Conservation (phyloP, 1,140 invertebrate genomes). For the Caenorhabditis remanei region DNA sequence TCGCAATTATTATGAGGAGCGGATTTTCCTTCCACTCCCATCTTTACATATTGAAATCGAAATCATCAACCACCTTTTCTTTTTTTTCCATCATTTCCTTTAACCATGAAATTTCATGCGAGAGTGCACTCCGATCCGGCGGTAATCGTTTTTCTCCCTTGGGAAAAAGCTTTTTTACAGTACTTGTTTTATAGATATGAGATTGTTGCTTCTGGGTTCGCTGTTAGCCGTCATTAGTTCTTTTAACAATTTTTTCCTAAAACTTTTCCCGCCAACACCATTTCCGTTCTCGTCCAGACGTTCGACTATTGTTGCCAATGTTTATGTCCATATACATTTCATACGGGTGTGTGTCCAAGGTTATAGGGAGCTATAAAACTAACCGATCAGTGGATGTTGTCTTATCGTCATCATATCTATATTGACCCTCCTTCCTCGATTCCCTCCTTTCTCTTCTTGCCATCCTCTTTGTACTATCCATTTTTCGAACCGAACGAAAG, state of each 20-base stretch:
- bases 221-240: no score
- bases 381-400: conserved; percentile 51
- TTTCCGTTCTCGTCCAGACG: no score
- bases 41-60: conserved; percentile 47
- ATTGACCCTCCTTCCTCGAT: conserved; percentile 27
- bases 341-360: conserved; percentile 50
- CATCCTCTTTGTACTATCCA: conserved; percentile 24
- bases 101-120: conserved; percentile 39
- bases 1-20: conserved; percentile 43
- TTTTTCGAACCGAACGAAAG: not conserved
- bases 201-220: no score
- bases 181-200: not conserved
- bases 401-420: conserved; percentile 54
- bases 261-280: no score
- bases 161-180: not conserved
- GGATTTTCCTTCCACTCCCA: not conserved
- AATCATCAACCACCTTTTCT: not conserved
- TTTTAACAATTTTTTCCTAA: no score
- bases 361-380: conserved; percentile 53
- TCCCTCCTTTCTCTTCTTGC: not conserved
- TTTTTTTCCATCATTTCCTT: not conserved
- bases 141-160: not conserved
- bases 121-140: conserved; percentile 6
- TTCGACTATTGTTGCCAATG: conserved; percentile 1
- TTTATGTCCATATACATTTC: conserved; percentile 52